A percentile compares a stretch with the other conserved stretches of the same genome.
phyloP scores from a whole-genome alignment of 2,113 vertebrate genomes.

The Eptesicus fuscus region DNA sequence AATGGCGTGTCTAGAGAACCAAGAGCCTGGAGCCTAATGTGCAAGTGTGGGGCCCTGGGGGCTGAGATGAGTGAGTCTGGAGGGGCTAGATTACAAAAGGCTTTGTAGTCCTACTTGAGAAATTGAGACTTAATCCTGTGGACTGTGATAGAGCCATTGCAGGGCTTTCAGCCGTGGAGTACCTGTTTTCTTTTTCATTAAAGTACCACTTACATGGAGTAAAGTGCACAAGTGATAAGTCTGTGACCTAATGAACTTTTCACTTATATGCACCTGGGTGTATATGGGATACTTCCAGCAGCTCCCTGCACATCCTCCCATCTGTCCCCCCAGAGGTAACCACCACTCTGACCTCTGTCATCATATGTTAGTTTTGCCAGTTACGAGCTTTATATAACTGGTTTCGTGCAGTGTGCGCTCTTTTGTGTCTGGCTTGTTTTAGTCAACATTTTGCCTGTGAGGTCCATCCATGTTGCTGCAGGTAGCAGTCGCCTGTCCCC shows the following conservation, averaged over 20 bases:
- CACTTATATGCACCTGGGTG: not conserved
- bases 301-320: not conserved
- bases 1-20: not conserved
- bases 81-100: not conserved
- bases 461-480: not conserved
- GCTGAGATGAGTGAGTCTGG: not conserved
- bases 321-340: not conserved
- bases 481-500: too few species aligned
- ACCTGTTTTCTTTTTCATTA: not conserved
- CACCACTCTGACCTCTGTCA: not conserved
- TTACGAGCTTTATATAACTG: not conserved
- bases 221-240: not conserved
- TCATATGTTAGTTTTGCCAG: not conserved
- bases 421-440: not conserved
- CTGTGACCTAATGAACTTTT: not conserved
- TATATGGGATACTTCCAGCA: not conserved
- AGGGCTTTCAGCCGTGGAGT: not conserved
- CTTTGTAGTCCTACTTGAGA: not conserved
- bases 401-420: not conserved
- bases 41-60: fast-evolving
- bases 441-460: not conserved
- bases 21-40: not conserved
- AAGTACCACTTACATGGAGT: not conserved
- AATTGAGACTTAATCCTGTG: not conserved
- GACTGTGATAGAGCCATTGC: not conserved